These are phyloP conservation scores for Forbesichthys papilliferus DNA, from an alignment of 2,113 vertebrate genomes.

Conservation along the genomic window DNA sequence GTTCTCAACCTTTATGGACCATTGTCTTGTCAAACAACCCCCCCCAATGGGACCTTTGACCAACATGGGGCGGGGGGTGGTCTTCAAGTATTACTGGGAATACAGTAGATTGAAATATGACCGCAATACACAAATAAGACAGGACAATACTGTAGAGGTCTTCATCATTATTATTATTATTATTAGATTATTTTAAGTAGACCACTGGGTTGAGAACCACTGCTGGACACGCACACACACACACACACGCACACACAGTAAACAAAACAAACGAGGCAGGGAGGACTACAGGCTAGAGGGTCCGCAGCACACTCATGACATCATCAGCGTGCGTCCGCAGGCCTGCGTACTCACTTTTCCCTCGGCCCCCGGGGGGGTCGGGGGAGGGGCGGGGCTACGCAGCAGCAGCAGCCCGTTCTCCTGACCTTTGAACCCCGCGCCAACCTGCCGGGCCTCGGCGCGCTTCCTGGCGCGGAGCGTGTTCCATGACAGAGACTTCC, in stretches of 20 bases:
- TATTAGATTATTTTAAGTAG: no score
- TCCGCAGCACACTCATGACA: conserved; percentile 43
- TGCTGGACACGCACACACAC: background rate
- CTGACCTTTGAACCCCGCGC: conserved; percentile 84
- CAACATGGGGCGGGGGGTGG: background rate
- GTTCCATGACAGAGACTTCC: conserved; percentile 99
- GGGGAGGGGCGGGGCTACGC: conserved; percentile 87
- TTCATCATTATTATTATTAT: no score
- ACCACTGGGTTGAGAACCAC: conserved; percentile 10
- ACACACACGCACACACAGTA: background rate
- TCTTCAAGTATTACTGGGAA: no score
- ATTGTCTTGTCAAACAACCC: background rate
- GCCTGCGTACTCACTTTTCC: conserved; percentile 95
- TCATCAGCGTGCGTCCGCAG: conserved; percentile 26
- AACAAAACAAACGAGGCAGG: background rate
- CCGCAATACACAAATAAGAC: no score
- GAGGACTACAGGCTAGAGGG: conserved; percentile 24
- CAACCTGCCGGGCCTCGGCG: conserved; percentile 86
- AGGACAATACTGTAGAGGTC: no score
- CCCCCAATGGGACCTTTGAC: background rate
- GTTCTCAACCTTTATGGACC: background rate
- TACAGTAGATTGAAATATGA: no score
- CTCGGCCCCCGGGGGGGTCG: conserved; percentile 81
- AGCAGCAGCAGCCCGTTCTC: conserved; percentile 88
- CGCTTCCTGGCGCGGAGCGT: conserved; percentile 97